Conservation (phyloP, 2,113 vertebrate species). For the Gymnobelideus leadbeateri region DNA sequence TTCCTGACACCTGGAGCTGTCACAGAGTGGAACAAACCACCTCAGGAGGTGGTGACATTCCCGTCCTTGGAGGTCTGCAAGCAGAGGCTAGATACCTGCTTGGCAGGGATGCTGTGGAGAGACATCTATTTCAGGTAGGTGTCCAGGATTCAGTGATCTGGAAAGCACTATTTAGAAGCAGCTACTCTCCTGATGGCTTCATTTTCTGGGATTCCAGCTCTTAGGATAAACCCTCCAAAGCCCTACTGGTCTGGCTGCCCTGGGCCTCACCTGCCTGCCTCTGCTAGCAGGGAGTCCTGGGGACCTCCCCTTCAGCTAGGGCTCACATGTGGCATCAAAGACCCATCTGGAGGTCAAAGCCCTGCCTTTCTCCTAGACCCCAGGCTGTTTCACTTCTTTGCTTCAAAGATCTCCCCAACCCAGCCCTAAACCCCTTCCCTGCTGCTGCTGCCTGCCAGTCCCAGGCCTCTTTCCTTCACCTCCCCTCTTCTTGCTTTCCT, state of each 20-base stretch:
- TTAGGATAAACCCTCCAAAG: background rate
- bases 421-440: background rate
- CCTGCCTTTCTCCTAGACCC: background rate
- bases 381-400: background rate
- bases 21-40: background rate
- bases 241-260: background rate
- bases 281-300: background rate
- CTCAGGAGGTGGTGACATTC: background rate
- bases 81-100: too few relatives aligned
- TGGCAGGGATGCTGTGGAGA: background rate
- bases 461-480: background rate
- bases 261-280: background rate
- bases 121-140: background rate
- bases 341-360: background rate
- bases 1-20: background rate
- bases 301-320: background rate
- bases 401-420: background rate
- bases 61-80: background rate
- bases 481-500: background rate
- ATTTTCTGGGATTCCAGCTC: background rate
- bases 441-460: background rate
- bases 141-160: background rate
- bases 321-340: background rate
- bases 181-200: background rate
- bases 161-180: background rate